Evolutionary conservation across 2,888 invertebrate species (phyloP).

Genomic region (Mesorhabditis belari): DNA sequence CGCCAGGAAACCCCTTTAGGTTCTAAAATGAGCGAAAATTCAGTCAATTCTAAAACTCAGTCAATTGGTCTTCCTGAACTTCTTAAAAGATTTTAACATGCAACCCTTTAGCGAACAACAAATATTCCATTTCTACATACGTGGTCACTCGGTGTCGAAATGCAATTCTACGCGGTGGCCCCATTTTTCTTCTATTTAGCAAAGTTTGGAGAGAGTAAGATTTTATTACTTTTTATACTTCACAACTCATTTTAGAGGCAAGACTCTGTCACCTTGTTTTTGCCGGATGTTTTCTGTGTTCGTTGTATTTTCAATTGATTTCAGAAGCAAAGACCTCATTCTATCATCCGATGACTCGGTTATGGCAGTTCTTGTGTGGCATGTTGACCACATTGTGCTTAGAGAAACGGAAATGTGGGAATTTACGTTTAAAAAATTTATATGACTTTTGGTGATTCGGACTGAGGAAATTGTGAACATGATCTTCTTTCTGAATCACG

Average conservation of each 20-base stretch:
- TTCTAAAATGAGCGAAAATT: no score
- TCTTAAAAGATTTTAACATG: no score
- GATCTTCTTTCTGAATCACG: no score
- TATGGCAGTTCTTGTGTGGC: background rate
- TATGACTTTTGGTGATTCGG: no score
- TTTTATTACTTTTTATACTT: no score
- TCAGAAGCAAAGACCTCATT: background rate
- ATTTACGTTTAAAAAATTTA: no score
- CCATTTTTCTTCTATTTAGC: conserved; percentile 19
- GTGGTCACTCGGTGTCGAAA: conserved; percentile 32
- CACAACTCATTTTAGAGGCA: no score
- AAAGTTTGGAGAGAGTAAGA: background rate
- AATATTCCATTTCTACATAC: conserved; percentile 23
- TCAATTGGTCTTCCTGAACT: no score
- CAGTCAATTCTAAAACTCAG: no score
- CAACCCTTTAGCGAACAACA: background rate
- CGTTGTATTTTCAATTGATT: background rate
- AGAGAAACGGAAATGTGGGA: no score
- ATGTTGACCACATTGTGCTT: background rate
- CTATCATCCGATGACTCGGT: background rate
- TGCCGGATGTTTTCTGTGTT: conserved; percentile 56
- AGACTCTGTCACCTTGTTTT: conserved; percentile 64
- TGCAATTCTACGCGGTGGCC: conserved; percentile 31
- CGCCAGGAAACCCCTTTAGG: no score
- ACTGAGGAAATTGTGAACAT: no score